A percentile compares a stretch with the other conserved stretches of the same genome.
Evolutionary conservation across 2,113 vertebrate species (phyloP).

Genomic region (Irena cyanogastra): DNA sequence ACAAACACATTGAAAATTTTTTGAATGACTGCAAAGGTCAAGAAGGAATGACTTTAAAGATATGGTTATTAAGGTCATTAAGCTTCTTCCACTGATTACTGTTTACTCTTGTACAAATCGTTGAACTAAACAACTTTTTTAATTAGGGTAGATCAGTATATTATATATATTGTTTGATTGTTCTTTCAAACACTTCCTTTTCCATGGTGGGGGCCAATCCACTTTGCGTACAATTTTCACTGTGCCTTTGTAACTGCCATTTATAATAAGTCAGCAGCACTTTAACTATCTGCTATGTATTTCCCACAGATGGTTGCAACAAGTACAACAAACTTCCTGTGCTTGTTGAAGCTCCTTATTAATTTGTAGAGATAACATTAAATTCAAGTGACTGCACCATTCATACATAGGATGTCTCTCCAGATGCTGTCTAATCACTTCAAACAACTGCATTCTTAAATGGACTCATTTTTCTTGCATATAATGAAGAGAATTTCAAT

Average conservation of each 20-base stretch:
- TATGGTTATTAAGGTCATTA: not conserved
- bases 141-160: not conserved
- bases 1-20: not conserved
- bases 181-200: not conserved
- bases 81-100: not conserved
- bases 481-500: not conserved
- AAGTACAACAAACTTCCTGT: not conserved
- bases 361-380: not conserved
- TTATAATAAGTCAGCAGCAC: not conserved
- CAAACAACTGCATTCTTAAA: not conserved
- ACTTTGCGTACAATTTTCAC: not conserved
- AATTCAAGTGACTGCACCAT: slow-evolving; percentile 18
- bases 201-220: not conserved
- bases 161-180: not conserved
- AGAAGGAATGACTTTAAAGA: not conserved
- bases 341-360: not conserved
- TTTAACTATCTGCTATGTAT: not conserved
- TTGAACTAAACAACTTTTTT: not conserved
- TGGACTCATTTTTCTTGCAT: not conserved
- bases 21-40: not conserved
- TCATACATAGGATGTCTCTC: not conserved
- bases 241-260: not conserved
- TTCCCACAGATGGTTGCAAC: not conserved
- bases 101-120: not conserved
- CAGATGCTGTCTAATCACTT: not conserved